A percentile compares a stretch with the other conserved stretches of the same genome.
These are phyloP conservation scores for Ptilodon capucinus DNA, from an alignment of 2,888 invertebrate genomes.

Conservation along the genomic window DNA sequence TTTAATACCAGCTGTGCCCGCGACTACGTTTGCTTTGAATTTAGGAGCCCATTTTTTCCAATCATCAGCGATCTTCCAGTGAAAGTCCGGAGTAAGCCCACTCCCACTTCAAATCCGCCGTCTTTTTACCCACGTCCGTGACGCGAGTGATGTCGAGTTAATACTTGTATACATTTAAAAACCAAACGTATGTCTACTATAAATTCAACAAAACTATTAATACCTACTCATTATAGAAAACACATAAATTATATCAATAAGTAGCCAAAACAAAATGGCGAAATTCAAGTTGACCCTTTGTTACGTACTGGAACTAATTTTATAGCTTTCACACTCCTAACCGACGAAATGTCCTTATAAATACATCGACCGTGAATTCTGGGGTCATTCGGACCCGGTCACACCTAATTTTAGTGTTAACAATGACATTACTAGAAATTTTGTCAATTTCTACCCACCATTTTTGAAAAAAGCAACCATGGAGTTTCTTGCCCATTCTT, in stretches of 20 bases:
- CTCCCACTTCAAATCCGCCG: no score
- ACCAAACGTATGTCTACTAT: background rate
- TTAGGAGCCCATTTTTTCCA: no score
- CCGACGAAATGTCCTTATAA: conserved; percentile 68
- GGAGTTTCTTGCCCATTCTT: no score
- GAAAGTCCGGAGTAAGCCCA: no score
- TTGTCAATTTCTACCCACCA: no score
- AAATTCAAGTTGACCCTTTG: conserved; percentile 70
- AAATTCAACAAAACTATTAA: conserved; percentile 36
- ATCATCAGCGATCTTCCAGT: no score
- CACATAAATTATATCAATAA: conserved; percentile 67
- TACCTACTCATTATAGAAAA: conserved; percentile 53
- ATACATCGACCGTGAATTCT: conserved; percentile 75
- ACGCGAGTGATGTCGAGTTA: no score
- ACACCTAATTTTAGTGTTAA: conserved; percentile 64
- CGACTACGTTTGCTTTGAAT: no score
- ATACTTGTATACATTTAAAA: no score
- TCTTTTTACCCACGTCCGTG: no score
- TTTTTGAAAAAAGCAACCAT: no score
- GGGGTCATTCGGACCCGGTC: conserved; percentile 70
- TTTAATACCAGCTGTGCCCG: no score
- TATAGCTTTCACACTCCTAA: conserved; percentile 72
- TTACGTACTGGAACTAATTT: conserved; percentile 67
- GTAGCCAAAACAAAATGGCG: conserved; percentile 55
- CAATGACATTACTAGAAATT: conserved; percentile 29